A percentile compares a stretch with the other conserved stretches of the same genome.
phyloP scores from a whole-genome alignment of 2,797 vertebrate genomes.

The Forpus xanthops region DNA sequence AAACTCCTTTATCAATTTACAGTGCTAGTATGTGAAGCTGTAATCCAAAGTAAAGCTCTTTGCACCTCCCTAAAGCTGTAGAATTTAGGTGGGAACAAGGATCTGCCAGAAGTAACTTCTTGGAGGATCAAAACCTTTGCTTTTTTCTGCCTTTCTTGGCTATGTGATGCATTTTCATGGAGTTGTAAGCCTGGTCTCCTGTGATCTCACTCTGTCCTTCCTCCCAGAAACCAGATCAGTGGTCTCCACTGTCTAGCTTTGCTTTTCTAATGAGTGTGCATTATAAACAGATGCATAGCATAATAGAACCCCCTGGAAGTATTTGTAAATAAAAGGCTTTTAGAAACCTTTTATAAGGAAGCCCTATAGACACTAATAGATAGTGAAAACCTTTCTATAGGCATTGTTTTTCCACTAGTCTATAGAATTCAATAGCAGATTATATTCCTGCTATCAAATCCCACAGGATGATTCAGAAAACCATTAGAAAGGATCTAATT shows the following conservation, averaged over 20 bases:
- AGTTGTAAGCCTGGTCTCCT: neutral
- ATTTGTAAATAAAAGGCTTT: conserved; percentile 40
- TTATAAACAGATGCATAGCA: conserved; percentile 3
- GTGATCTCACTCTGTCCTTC: neutral
- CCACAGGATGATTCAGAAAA: conserved; percentile 42
- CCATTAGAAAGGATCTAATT: conserved; percentile 54
- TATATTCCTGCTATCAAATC: conserved; percentile 47
- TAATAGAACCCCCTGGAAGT: neutral
- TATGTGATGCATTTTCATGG: neutral
- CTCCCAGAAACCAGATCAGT: neutral
- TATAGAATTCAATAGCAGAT: conserved; percentile 21
- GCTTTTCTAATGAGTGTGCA: neutral
- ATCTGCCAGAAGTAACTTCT: neutral
- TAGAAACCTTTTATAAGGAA: conserved; percentile 15
- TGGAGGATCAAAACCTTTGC: neutral
- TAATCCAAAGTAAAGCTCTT: neutral
- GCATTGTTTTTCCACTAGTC: conserved; percentile 25
- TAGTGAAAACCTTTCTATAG: conserved; percentile 18
- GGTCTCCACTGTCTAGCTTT: neutral
- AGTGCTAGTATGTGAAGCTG: neutral
- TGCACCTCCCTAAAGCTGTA: neutral
- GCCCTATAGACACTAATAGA: conserved; percentile 10
- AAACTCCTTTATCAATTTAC: neutral
- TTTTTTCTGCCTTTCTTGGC: neutral
- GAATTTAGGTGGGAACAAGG: neutral